These are phyloP conservation scores for Chaetops frenatus DNA, from an alignment of 2,113 vertebrate genomes.

Conservation along the genomic window DNA sequence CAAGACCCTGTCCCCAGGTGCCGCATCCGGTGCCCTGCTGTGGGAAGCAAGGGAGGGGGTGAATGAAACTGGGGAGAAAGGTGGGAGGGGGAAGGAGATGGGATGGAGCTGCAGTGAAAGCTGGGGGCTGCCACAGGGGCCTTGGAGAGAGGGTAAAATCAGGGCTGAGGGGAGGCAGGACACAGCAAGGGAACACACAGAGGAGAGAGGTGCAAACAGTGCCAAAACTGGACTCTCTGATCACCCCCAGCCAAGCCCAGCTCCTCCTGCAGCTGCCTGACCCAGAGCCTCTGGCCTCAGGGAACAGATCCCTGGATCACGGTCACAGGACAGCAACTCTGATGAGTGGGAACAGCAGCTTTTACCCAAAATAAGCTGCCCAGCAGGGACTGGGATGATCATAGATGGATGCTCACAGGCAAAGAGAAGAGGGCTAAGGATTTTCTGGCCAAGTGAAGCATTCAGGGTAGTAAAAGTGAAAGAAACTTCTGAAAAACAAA, in stretches of 20 bases:
- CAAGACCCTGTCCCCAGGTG: not conserved
- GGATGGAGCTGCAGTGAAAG: not conserved
- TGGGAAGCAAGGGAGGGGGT: not conserved
- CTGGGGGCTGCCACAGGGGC: rapidly evolving
- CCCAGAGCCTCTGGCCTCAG: not conserved
- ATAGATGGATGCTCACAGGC: rapidly evolving
- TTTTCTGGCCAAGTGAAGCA: not conserved
- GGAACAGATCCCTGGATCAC: not conserved
- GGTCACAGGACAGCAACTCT: not conserved
- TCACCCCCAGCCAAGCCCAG: not conserved
- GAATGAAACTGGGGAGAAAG: rapidly evolving
- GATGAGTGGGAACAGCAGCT: rapidly evolving
- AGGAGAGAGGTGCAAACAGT: not conserved
- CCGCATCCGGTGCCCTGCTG: too few relatives aligned
- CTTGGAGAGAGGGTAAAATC: not conserved
- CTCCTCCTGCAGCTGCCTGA: not conserved
- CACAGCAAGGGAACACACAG: not conserved
- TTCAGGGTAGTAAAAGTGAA: not conserved
- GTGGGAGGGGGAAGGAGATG: not conserved
- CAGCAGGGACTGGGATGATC: not conserved
- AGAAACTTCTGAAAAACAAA: not conserved
- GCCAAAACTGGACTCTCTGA: not conserved
- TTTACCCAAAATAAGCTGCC: not conserved
- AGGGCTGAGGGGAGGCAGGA: not conserved
- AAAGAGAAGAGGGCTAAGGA: not conserved